phyloP scores from a whole-genome alignment of 30 jellyfish, hydroid and myxozoan genomes.

The Nemopilema nomurai region DNA sequence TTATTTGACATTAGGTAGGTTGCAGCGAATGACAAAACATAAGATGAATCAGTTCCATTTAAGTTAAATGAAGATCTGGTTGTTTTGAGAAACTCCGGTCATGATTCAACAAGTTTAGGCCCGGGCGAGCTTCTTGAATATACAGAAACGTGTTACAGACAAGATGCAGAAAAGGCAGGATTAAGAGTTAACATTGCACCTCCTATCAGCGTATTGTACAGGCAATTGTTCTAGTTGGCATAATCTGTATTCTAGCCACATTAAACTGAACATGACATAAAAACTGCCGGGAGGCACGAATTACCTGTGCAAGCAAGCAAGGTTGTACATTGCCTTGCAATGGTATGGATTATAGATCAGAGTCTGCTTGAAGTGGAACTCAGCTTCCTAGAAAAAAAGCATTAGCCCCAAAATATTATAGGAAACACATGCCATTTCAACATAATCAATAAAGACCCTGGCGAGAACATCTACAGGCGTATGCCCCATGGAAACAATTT shows the following conservation, averaged over 20 bases:
- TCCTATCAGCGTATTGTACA: too few relatives aligned
- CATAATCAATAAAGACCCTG: too few relatives aligned
- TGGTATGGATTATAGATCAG: slow-evolving; percentile 78
- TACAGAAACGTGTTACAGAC: neutral
- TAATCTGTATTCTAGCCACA: too few relatives aligned
- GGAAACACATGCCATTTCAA: neutral
- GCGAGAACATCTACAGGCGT: too few relatives aligned
- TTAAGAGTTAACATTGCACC: neutral
- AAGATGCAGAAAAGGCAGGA: neutral
- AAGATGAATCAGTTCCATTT: too few relatives aligned
- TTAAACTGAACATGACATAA: too few relatives aligned
- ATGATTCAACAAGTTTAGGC: too few relatives aligned
- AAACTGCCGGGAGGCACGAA: neutral
- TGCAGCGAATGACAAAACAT: too few relatives aligned
- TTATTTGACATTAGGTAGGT: too few relatives aligned
- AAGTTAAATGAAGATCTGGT: too few relatives aligned
- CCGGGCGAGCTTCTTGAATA: neutral
- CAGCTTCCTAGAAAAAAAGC: slow-evolving; percentile 63
- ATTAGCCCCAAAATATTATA: neutral
- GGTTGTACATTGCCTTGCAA: slow-evolving; percentile 81
- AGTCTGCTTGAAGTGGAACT: slow-evolving; percentile 74
- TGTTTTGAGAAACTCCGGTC: neutral
- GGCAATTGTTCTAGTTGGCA: too few relatives aligned
- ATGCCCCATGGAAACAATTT: too few relatives aligned
- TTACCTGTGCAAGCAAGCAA: slow-evolving; percentile 69